These are phyloP conservation scores for Hypomesus transpacificus DNA, from an alignment of 2,113 vertebrate species.

Conservation along the genomic window DNA sequence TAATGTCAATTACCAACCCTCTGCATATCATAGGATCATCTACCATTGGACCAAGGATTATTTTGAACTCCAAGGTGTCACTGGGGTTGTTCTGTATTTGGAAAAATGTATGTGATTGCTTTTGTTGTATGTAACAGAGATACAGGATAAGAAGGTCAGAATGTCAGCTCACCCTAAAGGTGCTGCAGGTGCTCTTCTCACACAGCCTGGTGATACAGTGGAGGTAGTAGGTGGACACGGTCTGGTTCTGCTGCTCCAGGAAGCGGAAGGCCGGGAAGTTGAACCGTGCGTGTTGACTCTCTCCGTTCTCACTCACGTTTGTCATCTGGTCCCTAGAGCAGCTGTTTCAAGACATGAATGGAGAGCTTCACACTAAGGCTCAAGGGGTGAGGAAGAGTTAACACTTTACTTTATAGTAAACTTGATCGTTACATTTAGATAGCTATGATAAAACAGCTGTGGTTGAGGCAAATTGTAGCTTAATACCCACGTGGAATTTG, in stretches of 20 bases:
- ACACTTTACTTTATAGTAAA: background rate
- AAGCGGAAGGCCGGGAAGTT: conserved; percentile 71
- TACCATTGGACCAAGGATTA: too few relatives aligned
- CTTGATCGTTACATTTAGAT: background rate
- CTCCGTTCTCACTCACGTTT: conserved; percentile 57
- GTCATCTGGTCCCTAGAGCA: conserved; percentile 55
- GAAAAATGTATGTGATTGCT: too few relatives aligned
- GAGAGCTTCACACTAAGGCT: too few relatives aligned
- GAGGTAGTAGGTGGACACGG: conserved; percentile 68
- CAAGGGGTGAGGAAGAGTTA: background rate
- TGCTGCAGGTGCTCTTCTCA: conserved; percentile 58
- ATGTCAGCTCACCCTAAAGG: conserved; percentile 36
- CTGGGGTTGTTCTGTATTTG: too few relatives aligned
- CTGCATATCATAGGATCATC: too few relatives aligned
- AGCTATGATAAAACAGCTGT: too few relatives aligned
- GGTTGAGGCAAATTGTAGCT: too few relatives aligned
- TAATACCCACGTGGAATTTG: too few relatives aligned
- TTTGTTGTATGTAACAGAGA: background rate
- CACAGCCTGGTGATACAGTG: conserved; percentile 65
- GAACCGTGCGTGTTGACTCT: conserved; percentile 61
- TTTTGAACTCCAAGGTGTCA: too few relatives aligned
- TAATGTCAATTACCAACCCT: too few relatives aligned
- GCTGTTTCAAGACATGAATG: background rate
- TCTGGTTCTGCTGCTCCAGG: conserved; percentile 65
- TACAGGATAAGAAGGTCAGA: background rate